Evolutionary conservation across 2,797 vertebrate genomes (phyloP).

Genomic region (Iguana delicatissima): DNA sequence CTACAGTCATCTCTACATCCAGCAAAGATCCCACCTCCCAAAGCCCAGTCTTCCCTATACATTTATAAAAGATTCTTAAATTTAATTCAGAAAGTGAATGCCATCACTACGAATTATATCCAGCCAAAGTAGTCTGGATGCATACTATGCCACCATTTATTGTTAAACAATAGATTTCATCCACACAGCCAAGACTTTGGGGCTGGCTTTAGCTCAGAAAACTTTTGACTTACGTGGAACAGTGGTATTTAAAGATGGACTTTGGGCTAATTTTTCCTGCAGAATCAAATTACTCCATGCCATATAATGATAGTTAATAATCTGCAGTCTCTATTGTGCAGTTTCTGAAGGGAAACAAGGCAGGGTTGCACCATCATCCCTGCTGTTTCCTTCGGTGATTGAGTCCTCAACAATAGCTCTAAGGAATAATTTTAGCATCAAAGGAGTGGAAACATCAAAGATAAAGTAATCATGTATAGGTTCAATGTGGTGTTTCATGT

Average conservation of each 20-base stretch:
- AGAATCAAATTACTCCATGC: slow-evolving; percentile 2
- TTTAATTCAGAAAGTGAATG: background rate
- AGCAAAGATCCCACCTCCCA: background rate
- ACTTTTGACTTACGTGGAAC: background rate
- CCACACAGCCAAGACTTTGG: background rate
- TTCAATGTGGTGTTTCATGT: background rate
- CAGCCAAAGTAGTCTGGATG: background rate
- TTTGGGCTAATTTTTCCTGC: background rate
- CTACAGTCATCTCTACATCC: background rate
- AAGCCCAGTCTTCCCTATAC: background rate
- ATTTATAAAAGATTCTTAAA: background rate
- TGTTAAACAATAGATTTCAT: background rate
- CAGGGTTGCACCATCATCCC: background rate
- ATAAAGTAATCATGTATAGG: background rate
- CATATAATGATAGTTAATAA: background rate
- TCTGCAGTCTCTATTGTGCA: slow-evolving; percentile 15
- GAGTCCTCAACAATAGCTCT: background rate
- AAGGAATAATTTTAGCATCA: slow-evolving; percentile 16
- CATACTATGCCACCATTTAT: background rate
- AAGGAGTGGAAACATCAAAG: background rate
- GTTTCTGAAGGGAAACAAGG: background rate
- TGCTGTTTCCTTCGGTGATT: background rate
- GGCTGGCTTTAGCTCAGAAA: background rate
- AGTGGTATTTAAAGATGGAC: background rate
- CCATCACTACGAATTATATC: background rate